Base-by-base conservation (phyloP, 2,113 vertebrate species). In the Aramus guarauna region DNA sequence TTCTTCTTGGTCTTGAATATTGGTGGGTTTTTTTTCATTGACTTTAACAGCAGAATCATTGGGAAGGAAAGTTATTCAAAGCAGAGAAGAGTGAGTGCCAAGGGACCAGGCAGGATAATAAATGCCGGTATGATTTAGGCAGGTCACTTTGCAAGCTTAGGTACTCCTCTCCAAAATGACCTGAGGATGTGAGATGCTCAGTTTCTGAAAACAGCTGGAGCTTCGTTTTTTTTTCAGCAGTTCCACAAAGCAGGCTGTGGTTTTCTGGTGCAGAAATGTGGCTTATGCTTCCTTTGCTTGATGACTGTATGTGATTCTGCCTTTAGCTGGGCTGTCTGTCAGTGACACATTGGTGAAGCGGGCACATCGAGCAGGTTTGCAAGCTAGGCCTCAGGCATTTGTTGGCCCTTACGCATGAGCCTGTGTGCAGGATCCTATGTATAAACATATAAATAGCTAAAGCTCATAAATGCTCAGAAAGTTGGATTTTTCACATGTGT, bases 291-390 rank as follows among this genome's bases (percentile, higher is more conserved):
- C 45, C 50, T 80, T 76, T 71, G 37, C 72, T 79, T 24, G 29
- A 10, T 39, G 52, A 10, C 32, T 4, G 0, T 9, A 18, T 48
- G 50, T 48, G 85, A 43, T 60, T 82, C 30, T 79, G 30, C 26
- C 32, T 63, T 34, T 20, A 20, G 24, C 68, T 74, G 76, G 39
- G 48, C 50, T 53, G 53, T 34, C 0, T 53, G 53, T 34, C 0
- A 0, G 52, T 72, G 56, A 24, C 67, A 48, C 48, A 3, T 3
- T 0, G 5, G 43, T 60, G 83, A 88, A 79, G 50, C 0, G 0
- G 39, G 47, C 21, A 22, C 36, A 29, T 12, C 9, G 15, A 74
- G 59, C 55, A 81, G 36, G 22, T 95, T 62, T 66, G 50, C 45
- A 62, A 39, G 26, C 2, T 1, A 78, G 56, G 34, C 68, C 60